Percentiles rank a stretch among this genome's conserved stretches.
Evolutionary conservation across 2,113 vertebrate genomes (phyloP).

Genomic region (Pygoscelis antarcticus): DNA sequence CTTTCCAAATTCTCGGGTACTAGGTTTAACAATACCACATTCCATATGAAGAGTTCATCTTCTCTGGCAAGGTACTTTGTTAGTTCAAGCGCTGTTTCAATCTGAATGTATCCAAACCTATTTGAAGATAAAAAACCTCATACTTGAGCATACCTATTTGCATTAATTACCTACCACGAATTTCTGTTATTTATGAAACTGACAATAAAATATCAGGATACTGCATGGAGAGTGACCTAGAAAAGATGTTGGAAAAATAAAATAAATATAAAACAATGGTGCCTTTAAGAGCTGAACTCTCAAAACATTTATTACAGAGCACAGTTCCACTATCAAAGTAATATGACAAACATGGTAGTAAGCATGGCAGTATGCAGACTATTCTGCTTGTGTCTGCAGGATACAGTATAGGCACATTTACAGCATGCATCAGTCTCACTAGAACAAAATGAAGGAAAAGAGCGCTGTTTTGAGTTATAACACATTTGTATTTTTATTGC

Average conservation of each 20-base stretch:
- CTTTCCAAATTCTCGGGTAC: slow-evolving; percentile 19
- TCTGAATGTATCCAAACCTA: slow-evolving; percentile 71
- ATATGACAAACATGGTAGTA: not conserved
- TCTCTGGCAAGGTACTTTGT: slow-evolving; percentile 81
- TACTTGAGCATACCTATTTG: not conserved
- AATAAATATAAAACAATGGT: not conserved
- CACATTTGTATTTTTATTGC: not conserved
- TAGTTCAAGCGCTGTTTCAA: slow-evolving; percentile 76
- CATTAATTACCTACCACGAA: not conserved
- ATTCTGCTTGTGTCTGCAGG: not conserved
- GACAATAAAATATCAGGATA: not conserved
- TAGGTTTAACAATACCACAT: slow-evolving; percentile 62
- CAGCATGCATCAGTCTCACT: not conserved
- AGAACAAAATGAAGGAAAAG: not conserved
- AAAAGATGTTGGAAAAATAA: not conserved
- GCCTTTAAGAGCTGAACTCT: not conserved
- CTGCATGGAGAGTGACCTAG: not conserved
- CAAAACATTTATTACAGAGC: not conserved
- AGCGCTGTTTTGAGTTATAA: not conserved
- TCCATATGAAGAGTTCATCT: slow-evolving; percentile 76
- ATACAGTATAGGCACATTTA: not conserved
- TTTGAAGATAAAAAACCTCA: slow-evolving; percentile 21
- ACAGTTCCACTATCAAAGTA: not conserved
- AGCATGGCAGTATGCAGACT: not conserved
- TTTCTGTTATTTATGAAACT: not conserved